Conservation (phyloP, 2,888 invertebrate genomes). For the Dendrolimus pini region DNA sequence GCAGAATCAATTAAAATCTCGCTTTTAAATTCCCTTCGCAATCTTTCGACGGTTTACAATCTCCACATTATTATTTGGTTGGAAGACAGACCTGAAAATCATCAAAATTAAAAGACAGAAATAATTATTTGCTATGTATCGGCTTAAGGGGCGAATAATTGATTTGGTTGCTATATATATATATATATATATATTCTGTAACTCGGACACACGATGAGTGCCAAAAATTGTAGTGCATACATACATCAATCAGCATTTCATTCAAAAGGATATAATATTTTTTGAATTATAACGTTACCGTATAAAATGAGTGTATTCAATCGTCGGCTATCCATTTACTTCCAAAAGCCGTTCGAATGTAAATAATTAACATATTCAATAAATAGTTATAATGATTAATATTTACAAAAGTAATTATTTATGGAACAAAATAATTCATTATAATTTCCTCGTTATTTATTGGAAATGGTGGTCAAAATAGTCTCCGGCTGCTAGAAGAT, state of each 20-base stretch:
- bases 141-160: background rate
- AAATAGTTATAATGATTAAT: background rate
- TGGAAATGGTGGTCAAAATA: background rate
- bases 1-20: too few relatives aligned
- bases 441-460: conserved; percentile 16
- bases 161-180: background rate
- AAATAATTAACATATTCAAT: conserved; percentile 14
- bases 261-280: background rate
- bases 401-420: background rate
- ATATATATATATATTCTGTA: too few relatives aligned
- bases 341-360: background rate
- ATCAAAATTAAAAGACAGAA: too few relatives aligned
- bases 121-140: too few relatives aligned
- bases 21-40: too few relatives aligned
- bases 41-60: too few relatives aligned
- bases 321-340: background rate
- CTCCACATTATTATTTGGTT: too few relatives aligned
- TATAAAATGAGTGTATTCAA: background rate
- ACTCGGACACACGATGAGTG: background rate
- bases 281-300: background rate
- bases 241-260: too few relatives aligned
- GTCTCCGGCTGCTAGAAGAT: conserved; percentile 17
- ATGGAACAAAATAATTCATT: conserved; percentile 14
- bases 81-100: too few relatives aligned
- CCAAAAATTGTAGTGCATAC: background rate